These are phyloP conservation scores for Apis laboriosa DNA, from an alignment of 1,140 invertebrate species.

Conservation along the genomic window DNA sequence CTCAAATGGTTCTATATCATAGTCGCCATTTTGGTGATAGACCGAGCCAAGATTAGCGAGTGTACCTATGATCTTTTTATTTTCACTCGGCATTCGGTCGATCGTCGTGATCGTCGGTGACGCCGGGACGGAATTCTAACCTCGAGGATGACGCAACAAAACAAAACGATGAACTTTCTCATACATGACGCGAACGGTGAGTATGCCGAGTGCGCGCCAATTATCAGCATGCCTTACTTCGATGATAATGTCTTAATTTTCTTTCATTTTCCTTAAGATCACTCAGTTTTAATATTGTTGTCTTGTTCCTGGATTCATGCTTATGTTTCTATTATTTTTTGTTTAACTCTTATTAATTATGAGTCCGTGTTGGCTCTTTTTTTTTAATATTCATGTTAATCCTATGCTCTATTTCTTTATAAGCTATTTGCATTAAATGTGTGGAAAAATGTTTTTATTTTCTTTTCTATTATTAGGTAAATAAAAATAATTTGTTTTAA, in stretches of 20 bases:
- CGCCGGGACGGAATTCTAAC: constrained; percentile 65
- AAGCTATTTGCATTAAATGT: neutral
- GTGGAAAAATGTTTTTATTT: neutral
- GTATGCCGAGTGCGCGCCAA: constrained; percentile 78
- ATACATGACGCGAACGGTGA: constrained; percentile 86
- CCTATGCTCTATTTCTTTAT: neutral
- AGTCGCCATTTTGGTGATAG: constrained; percentile 83
- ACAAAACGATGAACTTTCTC: constrained; percentile 84
- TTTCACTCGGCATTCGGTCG: constrained; percentile 66
- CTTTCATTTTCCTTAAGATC: neutral
- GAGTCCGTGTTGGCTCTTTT: neutral
- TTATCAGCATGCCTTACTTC: constrained; percentile 63
- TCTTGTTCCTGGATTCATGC: neutral
- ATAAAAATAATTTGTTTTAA: neutral
- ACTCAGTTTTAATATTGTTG: neutral
- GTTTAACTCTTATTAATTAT: neutral
- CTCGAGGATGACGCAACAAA: constrained; percentile 83
- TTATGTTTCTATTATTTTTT: neutral
- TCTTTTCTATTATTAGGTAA: neutral
- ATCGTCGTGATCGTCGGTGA: constrained; percentile 59
- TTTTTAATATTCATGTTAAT: neutral
- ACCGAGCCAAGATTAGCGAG: constrained; percentile 72
- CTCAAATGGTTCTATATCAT: constrained; percentile 79
- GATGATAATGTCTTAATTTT: constrained; percentile 15
- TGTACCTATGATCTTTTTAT: constrained; percentile 76